phyloP scores from a whole-genome alignment of 1,140 invertebrate species.

The Drosophila suzukii region DNA sequence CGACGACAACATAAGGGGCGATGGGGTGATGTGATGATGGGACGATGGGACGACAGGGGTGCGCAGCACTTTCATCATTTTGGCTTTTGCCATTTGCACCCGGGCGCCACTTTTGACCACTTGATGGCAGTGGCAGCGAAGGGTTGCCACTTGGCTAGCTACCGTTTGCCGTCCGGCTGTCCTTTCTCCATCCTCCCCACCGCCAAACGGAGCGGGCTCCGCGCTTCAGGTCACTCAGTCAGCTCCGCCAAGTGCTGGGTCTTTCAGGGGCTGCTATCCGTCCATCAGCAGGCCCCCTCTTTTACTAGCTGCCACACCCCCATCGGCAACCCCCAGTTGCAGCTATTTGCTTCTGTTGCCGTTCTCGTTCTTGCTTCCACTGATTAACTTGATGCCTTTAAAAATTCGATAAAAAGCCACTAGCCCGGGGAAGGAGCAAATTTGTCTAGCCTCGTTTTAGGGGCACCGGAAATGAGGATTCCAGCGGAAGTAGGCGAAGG shows the following conservation, averaged over 20 bases:
- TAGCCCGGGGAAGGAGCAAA: constrained; percentile 12
- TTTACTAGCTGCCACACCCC: constrained; percentile 9
- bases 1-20: constrained; percentile 51
- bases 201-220: constrained; percentile 4
- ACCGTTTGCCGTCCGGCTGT: constrained; percentile 31
- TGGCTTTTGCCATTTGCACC: constrained; percentile 77
- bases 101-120: constrained; percentile 74
- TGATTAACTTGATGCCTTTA: constrained; percentile 53
- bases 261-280: constrained; percentile 38
- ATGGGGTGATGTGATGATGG: background rate
- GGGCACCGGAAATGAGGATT: constrained; percentile 50
- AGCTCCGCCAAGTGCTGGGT: constrained; percentile 72
- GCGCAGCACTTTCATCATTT: constrained; percentile 75
- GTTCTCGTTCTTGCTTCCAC: constrained; percentile 39
- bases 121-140: constrained; percentile 57
- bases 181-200: constrained; percentile 1
- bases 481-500: constrained; percentile 35
- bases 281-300: constrained; percentile 19
- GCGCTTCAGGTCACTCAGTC: constrained; percentile 74
- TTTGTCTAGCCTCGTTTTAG: constrained; percentile 31
- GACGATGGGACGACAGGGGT: constrained; percentile 9
- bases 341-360: constrained; percentile 27
- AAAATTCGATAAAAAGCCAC: constrained; percentile 19
- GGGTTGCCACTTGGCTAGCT: constrained; percentile 73
- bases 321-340: constrained; percentile 2